Conservation (phyloP, 2,797 vertebrate species). For the Gorsachius magnificus region DNA sequence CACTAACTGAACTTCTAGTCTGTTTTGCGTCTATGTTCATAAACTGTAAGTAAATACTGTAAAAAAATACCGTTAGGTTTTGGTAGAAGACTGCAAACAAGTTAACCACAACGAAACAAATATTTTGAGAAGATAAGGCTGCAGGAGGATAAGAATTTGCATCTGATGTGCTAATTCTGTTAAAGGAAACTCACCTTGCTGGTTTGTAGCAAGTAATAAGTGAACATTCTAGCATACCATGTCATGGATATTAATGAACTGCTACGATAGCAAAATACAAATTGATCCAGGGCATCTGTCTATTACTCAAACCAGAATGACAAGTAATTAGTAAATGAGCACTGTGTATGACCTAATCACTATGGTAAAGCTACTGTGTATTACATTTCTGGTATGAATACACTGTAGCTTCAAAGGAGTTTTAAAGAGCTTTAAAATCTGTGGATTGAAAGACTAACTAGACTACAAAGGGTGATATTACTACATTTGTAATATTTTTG, state of each 20-base stretch:
- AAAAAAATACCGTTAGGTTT: background rate
- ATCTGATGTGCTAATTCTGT: fast-evolving
- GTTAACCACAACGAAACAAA: background rate
- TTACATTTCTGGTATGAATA: background rate
- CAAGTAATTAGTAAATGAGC: background rate
- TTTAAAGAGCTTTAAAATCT: background rate
- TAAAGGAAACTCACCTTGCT: background rate
- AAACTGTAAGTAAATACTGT: background rate
- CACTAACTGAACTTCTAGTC: background rate
- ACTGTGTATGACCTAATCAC: background rate
- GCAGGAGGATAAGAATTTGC: background rate
- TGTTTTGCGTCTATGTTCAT: background rate
- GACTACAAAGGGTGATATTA: background rate
- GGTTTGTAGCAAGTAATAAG: background rate
- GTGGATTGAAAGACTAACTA: background rate
- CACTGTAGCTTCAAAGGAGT: background rate
- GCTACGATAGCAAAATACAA: background rate
- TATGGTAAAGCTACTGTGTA: background rate
- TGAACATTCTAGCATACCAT: background rate
- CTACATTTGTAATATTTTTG: background rate
- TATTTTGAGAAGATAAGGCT: background rate
- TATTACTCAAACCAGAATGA: background rate
- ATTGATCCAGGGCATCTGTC: background rate
- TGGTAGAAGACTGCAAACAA: background rate
- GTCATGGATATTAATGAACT: background rate